Evolutionary conservation across 2,797 vertebrate genomes (phyloP).

Genomic region (Acipenser transmontanus): DNA sequence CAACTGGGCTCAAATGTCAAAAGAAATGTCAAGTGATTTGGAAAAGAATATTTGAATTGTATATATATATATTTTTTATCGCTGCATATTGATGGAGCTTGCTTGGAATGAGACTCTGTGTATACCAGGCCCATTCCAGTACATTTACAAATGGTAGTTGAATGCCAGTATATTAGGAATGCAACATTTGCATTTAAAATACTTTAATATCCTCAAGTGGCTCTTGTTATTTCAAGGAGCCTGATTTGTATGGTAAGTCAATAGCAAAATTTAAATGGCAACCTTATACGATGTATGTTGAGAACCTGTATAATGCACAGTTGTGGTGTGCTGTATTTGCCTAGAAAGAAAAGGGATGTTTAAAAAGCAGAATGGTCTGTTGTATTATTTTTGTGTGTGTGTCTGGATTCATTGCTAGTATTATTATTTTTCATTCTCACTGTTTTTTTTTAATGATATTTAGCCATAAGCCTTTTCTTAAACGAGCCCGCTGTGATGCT

Average conservation of each 20-base stretch:
- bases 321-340: too few species aligned
- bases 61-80: conserved; percentile 24
- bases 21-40: conserved; percentile 75
- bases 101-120: not conserved
- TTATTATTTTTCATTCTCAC: too few species aligned
- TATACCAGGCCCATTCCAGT: not conserved
- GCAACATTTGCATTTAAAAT: not conserved
- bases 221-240: not conserved
- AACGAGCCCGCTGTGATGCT: too few species aligned
- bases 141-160: not conserved
- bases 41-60: conserved; percentile 47
- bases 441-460: not conserved
- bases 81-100: conserved; percentile 26
- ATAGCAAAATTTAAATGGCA: not conserved
- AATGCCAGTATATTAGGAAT: not conserved
- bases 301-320: not conserved
- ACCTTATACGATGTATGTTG: not conserved
- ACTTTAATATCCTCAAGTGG: conserved; percentile 1
- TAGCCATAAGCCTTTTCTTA: not conserved
- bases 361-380: too few species aligned
- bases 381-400: too few species aligned
- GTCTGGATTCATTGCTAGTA: too few species aligned
- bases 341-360: too few species aligned
- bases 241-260: conserved; percentile 1
- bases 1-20: conserved; percentile 66